Conservation (phyloP, 2,113 vertebrate genomes). For the Herpetotheres cachinnans region DNA sequence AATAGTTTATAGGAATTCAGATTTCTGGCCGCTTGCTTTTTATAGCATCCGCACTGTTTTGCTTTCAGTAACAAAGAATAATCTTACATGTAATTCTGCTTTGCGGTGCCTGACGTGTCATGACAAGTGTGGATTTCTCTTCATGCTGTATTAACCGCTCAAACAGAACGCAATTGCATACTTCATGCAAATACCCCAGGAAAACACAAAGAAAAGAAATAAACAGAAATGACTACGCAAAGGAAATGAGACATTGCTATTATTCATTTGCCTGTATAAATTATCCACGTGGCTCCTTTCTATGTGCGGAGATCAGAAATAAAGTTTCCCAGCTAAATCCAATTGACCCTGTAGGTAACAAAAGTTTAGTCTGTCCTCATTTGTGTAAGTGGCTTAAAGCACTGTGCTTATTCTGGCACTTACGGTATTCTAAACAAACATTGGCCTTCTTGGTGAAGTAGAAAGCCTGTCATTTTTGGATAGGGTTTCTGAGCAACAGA, state of each 20-base stretch:
- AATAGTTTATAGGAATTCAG: neutral
- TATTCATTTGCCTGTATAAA: neutral
- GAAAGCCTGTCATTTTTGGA: neutral
- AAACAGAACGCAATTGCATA: neutral
- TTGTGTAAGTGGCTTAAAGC: neutral
- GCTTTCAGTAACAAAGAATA: neutral
- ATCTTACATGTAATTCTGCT: neutral
- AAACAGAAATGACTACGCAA: neutral
- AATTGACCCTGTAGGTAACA: neutral
- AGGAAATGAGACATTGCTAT: neutral
- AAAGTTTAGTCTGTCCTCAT: neutral
- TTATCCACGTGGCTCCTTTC: neutral
- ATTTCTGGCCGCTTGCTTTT: neutral
- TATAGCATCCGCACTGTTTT: neutral
- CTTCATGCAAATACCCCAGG: neutral
- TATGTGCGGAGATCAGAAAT: neutral
- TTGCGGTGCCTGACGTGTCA: neutral
- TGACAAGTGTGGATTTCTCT: neutral
- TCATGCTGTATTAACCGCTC: neutral
- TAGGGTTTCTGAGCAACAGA: neutral
- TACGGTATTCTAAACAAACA: neutral
- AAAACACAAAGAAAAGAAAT: neutral
- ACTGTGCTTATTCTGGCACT: neutral
- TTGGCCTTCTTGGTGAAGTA: neutral
- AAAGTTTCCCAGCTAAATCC: neutral